Evolutionary conservation across 2,888 invertebrate genomes (phyloP).

Genomic region (Drosophila subquinaria): DNA sequence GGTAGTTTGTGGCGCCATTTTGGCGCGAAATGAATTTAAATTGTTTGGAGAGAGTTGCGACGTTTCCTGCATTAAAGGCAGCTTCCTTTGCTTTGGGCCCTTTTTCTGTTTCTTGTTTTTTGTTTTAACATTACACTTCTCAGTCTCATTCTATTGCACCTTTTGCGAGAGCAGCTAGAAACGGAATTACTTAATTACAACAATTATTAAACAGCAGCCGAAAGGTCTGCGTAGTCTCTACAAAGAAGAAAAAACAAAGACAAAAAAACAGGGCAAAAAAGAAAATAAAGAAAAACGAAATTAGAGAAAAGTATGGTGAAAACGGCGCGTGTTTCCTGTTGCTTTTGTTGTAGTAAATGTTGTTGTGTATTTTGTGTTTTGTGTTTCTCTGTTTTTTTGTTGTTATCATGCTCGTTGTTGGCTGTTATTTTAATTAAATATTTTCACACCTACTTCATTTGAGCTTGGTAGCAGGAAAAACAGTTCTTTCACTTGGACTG

Average conservation of each 20-base stretch:
- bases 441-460: slow-evolving; percentile 81
- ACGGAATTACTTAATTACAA: slow-evolving; percentile 83
- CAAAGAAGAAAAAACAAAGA: not conserved
- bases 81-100: slow-evolving; percentile 52
- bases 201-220: slow-evolving; percentile 80
- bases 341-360: slow-evolving; percentile 38
- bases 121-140: not conserved
- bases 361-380: slow-evolving; percentile 33
- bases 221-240: slow-evolving; percentile 57
- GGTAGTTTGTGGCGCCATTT: slow-evolving; percentile 80
- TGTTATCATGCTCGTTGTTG: slow-evolving; percentile 53
- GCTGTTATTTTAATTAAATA: slow-evolving; percentile 83
- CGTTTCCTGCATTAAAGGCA: slow-evolving; percentile 74
- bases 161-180: slow-evolving; percentile 47
- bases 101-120: slow-evolving; percentile 1
- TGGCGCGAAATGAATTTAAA: slow-evolving; percentile 80
- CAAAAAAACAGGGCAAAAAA: not conserved
- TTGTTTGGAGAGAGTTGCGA: slow-evolving; percentile 65
- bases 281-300: slow-evolving; percentile 9
- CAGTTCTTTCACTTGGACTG: slow-evolving; percentile 26
- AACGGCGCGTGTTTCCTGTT: slow-evolving; percentile 53
- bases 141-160: slow-evolving; percentile 50
- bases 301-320: slow-evolving; percentile 22
- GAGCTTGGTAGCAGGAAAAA: slow-evolving; percentile 43
- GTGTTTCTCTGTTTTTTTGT: slow-evolving; percentile 15